A percentile compares a stretch with the other conserved stretches of the same genome.
These are phyloP conservation scores for Trinorchestia longiramus DNA, from an alignment of 1,140 invertebrate genomes.

Conservation along the genomic window DNA sequence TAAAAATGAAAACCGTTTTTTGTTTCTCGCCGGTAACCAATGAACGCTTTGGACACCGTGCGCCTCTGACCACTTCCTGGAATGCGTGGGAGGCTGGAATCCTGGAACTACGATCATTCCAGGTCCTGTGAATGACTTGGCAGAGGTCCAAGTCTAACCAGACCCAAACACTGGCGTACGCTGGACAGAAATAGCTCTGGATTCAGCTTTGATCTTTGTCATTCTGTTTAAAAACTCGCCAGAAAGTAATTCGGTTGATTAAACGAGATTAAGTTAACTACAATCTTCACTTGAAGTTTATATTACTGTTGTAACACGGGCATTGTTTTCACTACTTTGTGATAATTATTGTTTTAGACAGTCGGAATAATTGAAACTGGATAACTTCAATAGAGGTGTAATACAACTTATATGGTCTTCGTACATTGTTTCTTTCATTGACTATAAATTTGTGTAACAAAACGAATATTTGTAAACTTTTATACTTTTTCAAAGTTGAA, in stretches of 20 bases:
- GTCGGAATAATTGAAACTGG: not conserved
- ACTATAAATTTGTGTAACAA: not conserved
- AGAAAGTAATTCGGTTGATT: not conserved
- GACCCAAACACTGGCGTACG: not conserved
- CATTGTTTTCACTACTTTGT: not conserved
- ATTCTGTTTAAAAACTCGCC: not conserved
- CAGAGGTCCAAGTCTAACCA: not conserved
- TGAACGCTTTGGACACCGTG: not conserved
- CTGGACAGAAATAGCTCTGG: not conserved
- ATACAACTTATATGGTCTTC: not conserved
- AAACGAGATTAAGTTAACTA: not conserved
- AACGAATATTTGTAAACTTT: not conserved
- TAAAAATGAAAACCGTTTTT: not conserved
- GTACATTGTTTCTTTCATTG: not conserved
- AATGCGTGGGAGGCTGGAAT: not conserved
- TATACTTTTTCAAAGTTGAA: too few species aligned
- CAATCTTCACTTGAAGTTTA: not conserved
- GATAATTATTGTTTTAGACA: not conserved
- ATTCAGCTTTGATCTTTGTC: not conserved
- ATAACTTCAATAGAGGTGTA: not conserved
- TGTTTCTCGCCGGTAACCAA: not conserved
- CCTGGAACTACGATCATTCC: not conserved
- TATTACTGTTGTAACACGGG: not conserved
- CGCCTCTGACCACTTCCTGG: not conserved
- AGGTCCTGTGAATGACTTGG: constrained; percentile 19